A percentile compares a stretch with the other conserved stretches of the same genome.
phyloP scores from a whole-genome alignment of 2,797 vertebrate genomes.

The Characodon lateralis region DNA sequence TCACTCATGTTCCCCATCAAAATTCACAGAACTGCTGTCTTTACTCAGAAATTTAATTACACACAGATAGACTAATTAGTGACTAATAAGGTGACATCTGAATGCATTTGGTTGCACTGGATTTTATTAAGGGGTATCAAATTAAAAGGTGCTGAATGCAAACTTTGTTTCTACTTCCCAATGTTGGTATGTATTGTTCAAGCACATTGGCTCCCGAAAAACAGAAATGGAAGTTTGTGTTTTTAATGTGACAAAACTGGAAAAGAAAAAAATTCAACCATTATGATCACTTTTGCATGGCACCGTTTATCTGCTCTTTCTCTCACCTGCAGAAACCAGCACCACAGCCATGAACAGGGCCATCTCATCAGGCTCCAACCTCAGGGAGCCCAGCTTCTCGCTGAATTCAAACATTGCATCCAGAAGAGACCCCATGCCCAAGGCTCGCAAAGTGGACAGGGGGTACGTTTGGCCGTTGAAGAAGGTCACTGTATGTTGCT shows the following conservation, averaged over 20 bases:
- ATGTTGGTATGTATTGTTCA: not conserved
- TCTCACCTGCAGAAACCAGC: conserved; percentile 84
- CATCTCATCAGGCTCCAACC: conserved; percentile 84
- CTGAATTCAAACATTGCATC: conserved; percentile 86
- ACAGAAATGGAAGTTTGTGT: not conserved
- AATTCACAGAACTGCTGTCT: not conserved
- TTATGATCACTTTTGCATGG: not conserved
- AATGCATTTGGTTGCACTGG: not conserved
- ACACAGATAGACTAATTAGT: not conserved
- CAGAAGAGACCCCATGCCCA: conserved; percentile 83
- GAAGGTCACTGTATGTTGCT: conserved; percentile 79
- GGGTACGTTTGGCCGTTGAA: conserved; percentile 83
- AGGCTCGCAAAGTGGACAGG: conserved; percentile 66
- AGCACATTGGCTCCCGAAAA: not conserved
- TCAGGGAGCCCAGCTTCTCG: conserved; percentile 79
- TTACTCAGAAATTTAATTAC: not conserved
- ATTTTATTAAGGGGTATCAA: not conserved
- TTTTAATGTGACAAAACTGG: not conserved
- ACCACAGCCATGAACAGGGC: conserved; percentile 87
- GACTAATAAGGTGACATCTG: not conserved
- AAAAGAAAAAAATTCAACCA: not conserved
- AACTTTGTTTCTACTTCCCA: not conserved
- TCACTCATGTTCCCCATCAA: not conserved
- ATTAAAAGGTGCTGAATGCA: not conserved
- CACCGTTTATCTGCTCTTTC: not conserved